A percentile compares a stretch with the other conserved stretches of the same genome.
phyloP scores from a whole-genome alignment of 2,797 vertebrate species.

The Pangasius macronema region DNA sequence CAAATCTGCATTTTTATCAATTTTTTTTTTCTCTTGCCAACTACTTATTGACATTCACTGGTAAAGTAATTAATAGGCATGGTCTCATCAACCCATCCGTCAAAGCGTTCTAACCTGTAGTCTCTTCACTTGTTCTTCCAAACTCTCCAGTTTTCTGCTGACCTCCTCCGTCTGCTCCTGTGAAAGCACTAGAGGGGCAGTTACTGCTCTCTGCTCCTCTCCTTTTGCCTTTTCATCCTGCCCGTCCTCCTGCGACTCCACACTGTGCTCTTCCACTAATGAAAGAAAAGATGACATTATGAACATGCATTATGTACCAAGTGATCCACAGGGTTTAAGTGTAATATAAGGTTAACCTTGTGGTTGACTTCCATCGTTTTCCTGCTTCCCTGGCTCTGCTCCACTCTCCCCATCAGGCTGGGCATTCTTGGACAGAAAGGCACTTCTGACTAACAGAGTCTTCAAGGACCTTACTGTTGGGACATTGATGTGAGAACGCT shows the following conservation, averaged over 20 bases:
- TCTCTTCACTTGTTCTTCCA: conserved; percentile 76
- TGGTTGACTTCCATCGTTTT: background rate
- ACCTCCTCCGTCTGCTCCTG: conserved; percentile 72
- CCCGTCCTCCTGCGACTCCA: background rate
- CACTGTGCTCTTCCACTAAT: background rate
- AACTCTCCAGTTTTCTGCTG: conserved; percentile 66
- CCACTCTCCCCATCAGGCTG: conserved; percentile 3
- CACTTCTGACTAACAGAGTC: conserved; percentile 1
- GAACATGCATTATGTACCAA: background rate
- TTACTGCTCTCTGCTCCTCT: background rate
- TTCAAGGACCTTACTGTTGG: conserved; percentile 16
- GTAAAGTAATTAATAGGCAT: background rate
- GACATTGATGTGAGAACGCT: background rate
- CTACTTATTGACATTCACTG: background rate
- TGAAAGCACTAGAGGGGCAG: conserved; percentile 71
- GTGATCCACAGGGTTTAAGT: background rate
- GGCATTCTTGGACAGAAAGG: background rate
- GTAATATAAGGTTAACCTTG: background rate
- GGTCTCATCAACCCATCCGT: background rate
- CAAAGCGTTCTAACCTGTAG: conserved; percentile 75
- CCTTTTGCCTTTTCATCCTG: conserved; percentile 8
- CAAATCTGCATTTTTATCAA: background rate
- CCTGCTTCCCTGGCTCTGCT: conserved; percentile 15
- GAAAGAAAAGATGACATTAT: background rate
- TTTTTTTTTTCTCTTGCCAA: background rate